Conservation (phyloP, 2,113 vertebrate species). For the Oceanodroma tethys region DNA sequence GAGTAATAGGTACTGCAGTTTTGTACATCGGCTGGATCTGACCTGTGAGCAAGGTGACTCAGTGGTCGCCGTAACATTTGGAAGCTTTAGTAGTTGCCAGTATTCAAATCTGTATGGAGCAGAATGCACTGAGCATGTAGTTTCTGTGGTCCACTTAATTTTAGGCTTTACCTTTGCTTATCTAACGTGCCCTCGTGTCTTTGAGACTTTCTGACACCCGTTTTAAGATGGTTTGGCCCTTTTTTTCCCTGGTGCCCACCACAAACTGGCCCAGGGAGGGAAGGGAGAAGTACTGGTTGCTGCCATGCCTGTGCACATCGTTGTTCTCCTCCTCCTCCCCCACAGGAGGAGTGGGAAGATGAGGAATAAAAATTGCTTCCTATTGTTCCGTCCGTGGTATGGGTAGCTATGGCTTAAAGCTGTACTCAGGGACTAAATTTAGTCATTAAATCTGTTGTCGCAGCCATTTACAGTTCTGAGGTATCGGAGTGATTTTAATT, state of each 20-base stretch:
- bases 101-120: not conserved
- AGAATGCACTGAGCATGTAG: not conserved
- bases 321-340: not conserved
- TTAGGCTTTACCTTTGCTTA: not conserved
- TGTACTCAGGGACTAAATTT: not conserved
- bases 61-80: accelerated
- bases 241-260: not conserved
- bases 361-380: not conserved
- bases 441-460: not conserved
- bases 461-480: not conserved
- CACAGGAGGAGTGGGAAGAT: not conserved
- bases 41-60: not conserved
- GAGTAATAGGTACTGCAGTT: not conserved
- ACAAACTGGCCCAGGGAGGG: accelerated
- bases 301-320: not conserved
- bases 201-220: not conserved
- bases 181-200: accelerated
- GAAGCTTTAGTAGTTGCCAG: not conserved
- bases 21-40: not conserved
- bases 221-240: not conserved
- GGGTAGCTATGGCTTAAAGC: not conserved
- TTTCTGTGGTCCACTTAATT: not conserved
- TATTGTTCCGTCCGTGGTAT: not conserved
- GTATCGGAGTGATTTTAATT: not conserved
- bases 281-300: not conserved